Evolutionary conservation across 2,888 invertebrate genomes (phyloP), one percentile per base, ranked within the genome.

Genomic region (Philonicus albiceps): DNA sequence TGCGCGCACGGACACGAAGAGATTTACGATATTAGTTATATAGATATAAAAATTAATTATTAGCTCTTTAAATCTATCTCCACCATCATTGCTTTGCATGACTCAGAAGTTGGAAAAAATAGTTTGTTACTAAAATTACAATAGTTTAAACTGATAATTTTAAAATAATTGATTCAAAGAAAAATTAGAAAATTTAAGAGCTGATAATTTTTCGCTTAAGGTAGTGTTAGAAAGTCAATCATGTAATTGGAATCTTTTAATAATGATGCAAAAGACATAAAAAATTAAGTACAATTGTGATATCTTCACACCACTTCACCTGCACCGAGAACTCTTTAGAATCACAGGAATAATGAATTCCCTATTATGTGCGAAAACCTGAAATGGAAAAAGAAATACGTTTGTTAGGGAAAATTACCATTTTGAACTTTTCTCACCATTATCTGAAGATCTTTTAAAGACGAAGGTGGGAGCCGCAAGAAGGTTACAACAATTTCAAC

Each of bases 311-410:
- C 11, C 16, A 80, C 27, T 53, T 64, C 13, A 80, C 19, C 53
- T 80, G 49, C 40, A 53, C 30, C 49, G 30, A 13, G 80, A n/a
- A 53, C 11, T 6, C 1, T 53, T 16, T n/a, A 27, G 7, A n/a
- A 90, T 89, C 86, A 92, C 90, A 85, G 92, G 92, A 87, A 92
- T 90, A 34, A 88, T 89, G n/a, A 91, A 90, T n/a, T 90, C 90
- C 87, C 91, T 91, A 84, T 90, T 91, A 86, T 91, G 91, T 89
- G 91, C 90, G 31, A 90, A 90, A 76, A 90, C 88, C 90, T 90
- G 78, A 22, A 64, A 64, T 19, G 4, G 16, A 6, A 19, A 49
- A 49, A 49, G n/a, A 27, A 8, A 64, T 22, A 5, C 3, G 22
- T 1, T 22, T 64, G 22, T 64, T 64, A 27, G 27, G 11, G 3